A percentile compares a stretch with the other conserved stretches of the same genome.
These are phyloP conservation scores for Plebejus melissa DNA, from an alignment of 2,888 invertebrate genomes.

Conservation along the genomic window DNA sequence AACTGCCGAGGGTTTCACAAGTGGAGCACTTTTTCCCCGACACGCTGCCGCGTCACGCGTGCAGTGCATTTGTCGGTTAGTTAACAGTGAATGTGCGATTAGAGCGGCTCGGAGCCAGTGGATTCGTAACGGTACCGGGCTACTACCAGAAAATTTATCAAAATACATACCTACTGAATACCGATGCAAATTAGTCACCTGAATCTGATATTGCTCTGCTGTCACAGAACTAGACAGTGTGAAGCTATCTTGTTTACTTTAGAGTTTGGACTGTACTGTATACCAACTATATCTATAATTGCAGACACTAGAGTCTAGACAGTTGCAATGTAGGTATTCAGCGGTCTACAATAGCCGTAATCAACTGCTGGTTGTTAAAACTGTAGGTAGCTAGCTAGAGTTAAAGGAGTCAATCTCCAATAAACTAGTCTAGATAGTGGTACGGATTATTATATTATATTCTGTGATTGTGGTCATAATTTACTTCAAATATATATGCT, in stretches of 20 bases:
- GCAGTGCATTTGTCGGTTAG: conserved; percentile 23
- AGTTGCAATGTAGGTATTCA: too few relatives aligned
- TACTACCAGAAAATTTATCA: not conserved
- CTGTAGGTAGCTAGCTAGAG: not conserved
- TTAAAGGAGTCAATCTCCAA: not conserved
- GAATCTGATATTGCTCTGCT: not conserved
- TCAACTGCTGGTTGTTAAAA: not conserved
- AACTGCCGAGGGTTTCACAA: conserved; percentile 12
- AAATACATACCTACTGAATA: not conserved
- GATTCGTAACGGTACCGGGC: conserved; percentile 7
- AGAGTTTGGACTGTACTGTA: not conserved
- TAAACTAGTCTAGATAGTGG: not conserved
- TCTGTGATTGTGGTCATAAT: too few relatives aligned
- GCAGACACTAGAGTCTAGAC: too few relatives aligned
- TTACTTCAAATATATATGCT: too few relatives aligned
- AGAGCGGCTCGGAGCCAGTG: conserved; percentile 20
- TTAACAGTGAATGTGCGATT: conserved; percentile 27
- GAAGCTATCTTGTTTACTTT: too few relatives aligned
- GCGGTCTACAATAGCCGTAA: too few relatives aligned
- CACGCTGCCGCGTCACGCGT: conserved; percentile 15
- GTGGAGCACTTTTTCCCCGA: not conserved
- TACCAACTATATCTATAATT: too few relatives aligned
- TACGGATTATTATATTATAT: too few relatives aligned
- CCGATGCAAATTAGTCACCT: not conserved
- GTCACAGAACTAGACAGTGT: not conserved